Percentiles rank a stretch among this genome's conserved stretches.
Conservation (phyloP, 2,888 invertebrate species). For the Limenitis camilla region DNA sequence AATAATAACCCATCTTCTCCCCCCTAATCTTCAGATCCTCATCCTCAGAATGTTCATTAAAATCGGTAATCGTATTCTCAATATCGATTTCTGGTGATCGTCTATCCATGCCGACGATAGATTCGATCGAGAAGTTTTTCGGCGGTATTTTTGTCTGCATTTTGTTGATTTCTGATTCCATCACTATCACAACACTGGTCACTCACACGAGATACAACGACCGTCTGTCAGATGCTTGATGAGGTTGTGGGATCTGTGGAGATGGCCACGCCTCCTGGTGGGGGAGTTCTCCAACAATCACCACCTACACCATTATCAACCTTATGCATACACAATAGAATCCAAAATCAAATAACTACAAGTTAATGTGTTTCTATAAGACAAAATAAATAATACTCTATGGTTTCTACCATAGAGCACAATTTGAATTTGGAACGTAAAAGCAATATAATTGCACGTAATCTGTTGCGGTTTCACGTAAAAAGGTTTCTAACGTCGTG, state of each 20-base stretch:
- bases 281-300: conserved; percentile 19
- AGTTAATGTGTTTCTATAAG: not conserved
- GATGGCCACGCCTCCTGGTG: conserved; percentile 30
- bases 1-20: conserved; percentile 61
- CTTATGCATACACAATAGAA: not conserved
- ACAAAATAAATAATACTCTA: conserved; percentile 2
- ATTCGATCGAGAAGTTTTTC: conserved; percentile 79
- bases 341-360: not conserved
- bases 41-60: conserved; percentile 50
- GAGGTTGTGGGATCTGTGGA: conserved; percentile 23
- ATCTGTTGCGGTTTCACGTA: conserved; percentile 30
- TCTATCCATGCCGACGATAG: conserved; percentile 68
- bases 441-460: conserved; percentile 26
- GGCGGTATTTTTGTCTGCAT: conserved; percentile 68
- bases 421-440: not conserved
- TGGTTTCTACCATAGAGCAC: not conserved
- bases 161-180: conserved; percentile 65
- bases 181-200: conserved; percentile 33
- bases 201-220: conserved; percentile 30
- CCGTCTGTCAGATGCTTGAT: conserved; percentile 27
- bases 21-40: conserved; percentile 58
- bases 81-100: conserved; percentile 67
- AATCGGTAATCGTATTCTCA: conserved; percentile 59
- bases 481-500: conserved; percentile 17
- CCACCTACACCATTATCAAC: not conserved